phyloP scores from a whole-genome alignment of 2,113 vertebrate genomes.

The Eretmochelys imbricata region DNA sequence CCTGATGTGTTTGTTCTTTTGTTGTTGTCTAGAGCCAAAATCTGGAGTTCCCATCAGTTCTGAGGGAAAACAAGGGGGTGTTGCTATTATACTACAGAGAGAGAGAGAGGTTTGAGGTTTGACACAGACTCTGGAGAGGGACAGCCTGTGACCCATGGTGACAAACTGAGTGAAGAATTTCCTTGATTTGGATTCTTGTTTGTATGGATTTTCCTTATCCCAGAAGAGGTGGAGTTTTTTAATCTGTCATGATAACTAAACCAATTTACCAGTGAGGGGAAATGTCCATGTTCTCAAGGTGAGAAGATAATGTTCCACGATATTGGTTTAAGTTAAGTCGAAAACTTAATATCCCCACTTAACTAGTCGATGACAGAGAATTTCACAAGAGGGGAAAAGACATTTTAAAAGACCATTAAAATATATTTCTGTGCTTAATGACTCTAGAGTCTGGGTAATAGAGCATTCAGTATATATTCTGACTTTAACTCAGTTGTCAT shows the following conservation, averaged over 20 bases:
- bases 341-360: not conserved
- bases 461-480: not conserved
- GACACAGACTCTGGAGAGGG: slow-evolving; percentile 29
- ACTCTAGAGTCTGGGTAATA: not conserved
- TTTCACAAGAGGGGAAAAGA: not conserved
- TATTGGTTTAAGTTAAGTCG: slow-evolving; percentile 10
- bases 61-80: not conserved
- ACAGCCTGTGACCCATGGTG: slow-evolving; percentile 59
- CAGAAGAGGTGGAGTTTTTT: slow-evolving; percentile 59
- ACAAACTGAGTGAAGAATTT: slow-evolving; percentile 52
- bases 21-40: slow-evolving; percentile 3
- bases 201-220: slow-evolving; percentile 57
- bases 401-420: not conserved
- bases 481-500: not conserved
- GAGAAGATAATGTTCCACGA: slow-evolving; percentile 50
- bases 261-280: slow-evolving; percentile 59
- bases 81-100: slow-evolving; percentile 19
- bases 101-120: slow-evolving; percentile 4
- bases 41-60: not conserved
- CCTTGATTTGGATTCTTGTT: slow-evolving; percentile 45
- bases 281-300: slow-evolving; percentile 24
- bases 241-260: slow-evolving; percentile 59
- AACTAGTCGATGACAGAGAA: not conserved
- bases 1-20: slow-evolving; percentile 18
- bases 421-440: not conserved